A percentile compares a stretch with the other conserved stretches of the same genome.
phyloP scores from a whole-genome alignment of 2,888 invertebrate species.

The Hypercompe scribonia region DNA sequence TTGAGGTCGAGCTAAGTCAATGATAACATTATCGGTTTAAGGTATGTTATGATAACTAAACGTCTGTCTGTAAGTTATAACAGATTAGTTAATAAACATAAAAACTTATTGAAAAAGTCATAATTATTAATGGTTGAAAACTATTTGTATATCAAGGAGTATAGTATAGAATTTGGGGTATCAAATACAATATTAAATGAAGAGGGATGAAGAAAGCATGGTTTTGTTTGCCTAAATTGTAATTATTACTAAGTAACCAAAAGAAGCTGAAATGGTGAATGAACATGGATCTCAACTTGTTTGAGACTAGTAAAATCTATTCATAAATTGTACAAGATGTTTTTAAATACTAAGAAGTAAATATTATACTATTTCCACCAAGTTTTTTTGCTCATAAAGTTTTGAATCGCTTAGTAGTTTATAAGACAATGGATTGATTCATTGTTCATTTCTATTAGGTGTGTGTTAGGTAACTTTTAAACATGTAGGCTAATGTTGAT shows the following conservation, averaged over 20 bases:
- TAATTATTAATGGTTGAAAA: background rate
- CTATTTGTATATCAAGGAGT: background rate
- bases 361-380: background rate
- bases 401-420: background rate
- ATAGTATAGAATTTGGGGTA: too few relatives aligned
- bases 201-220: too few relatives aligned
- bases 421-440: background rate
- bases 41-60: background rate
- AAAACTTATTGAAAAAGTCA: background rate
- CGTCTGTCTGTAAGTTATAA: background rate
- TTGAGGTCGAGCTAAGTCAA: conserved; percentile 14
- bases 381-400: background rate
- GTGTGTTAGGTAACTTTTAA: background rate
- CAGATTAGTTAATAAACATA: background rate
- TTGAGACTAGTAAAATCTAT: background rate
- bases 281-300: too few relatives aligned
- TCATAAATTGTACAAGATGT: background rate
- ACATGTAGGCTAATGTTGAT: background rate
- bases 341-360: background rate
- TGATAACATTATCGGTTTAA: conserved; percentile 16
- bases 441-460: background rate
- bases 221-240: too few relatives aligned
- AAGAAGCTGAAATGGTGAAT: too few relatives aligned
- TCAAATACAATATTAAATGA: too few relatives aligned
- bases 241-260: too few relatives aligned